Evolutionary conservation across 2,113 vertebrate genomes (phyloP).

Genomic region (Sardina pilchardus): DNA sequence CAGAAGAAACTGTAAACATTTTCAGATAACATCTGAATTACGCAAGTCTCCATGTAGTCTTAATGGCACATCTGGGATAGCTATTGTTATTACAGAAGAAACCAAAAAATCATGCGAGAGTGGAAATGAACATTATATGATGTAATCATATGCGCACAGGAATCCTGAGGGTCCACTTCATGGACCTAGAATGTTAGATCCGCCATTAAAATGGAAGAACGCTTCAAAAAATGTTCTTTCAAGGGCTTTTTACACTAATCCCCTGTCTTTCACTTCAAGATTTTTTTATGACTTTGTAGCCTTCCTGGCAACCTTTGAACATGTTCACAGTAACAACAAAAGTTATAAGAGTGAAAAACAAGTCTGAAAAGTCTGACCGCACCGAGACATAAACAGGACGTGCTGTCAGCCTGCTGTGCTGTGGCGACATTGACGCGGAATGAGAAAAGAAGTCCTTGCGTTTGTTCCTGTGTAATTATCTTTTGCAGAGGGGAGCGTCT

Average conservation of each 20-base stretch:
- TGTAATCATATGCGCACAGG: background rate
- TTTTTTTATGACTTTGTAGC: background rate
- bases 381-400: constrained; percentile 13
- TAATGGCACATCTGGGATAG: constrained; percentile 1
- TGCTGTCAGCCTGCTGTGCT: background rate
- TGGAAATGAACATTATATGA: background rate
- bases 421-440: background rate
- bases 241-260: background rate
- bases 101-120: background rate
- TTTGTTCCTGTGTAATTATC: background rate
- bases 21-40: constrained; percentile 15
- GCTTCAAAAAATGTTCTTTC: background rate
- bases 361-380: background rate
- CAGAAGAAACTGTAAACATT: background rate
- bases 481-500: background rate
- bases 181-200: background rate
- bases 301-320: constrained; percentile 5
- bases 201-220: background rate
- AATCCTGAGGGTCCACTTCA: background rate
- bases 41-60: background rate
- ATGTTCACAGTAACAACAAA: constrained; percentile 7
- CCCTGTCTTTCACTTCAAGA: background rate
- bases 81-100: background rate
- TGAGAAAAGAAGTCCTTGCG: background rate
- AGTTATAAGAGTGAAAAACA: constrained; percentile 9